A percentile compares a stretch with the other conserved stretches of the same genome.
These are phyloP conservation scores for Meteorus sp. DNA, from an alignment of 1,140 invertebrate genomes.

Conservation along the genomic window DNA sequence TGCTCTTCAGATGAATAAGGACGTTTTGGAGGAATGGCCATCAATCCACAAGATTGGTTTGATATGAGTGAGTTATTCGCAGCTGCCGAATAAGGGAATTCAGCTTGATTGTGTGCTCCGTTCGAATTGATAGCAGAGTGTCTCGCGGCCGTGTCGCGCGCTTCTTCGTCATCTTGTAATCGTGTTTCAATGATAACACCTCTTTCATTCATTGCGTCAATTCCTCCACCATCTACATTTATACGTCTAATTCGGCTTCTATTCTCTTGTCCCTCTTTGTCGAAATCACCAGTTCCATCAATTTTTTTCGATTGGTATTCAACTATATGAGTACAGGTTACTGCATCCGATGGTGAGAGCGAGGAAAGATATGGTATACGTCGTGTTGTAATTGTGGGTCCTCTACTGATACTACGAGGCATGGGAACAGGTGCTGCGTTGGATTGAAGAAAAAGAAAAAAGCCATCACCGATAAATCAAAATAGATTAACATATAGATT, in stretches of 20 bases:
- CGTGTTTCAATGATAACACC: too few species aligned
- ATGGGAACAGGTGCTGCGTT: slow-evolving; percentile 41
- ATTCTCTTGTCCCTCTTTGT: too few species aligned
- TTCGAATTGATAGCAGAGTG: too few species aligned
- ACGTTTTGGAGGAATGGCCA: slow-evolving; percentile 48
- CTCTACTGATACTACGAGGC: slow-evolving; percentile 35
- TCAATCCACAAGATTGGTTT: slow-evolving; percentile 32
- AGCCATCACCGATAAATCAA: slow-evolving; percentile 25
- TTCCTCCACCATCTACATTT: too few species aligned
- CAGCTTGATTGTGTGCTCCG: not conserved
- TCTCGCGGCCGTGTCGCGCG: too few species aligned
- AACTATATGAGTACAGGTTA: not conserved
- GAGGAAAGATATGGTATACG: slow-evolving; percentile 19
- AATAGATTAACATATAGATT: not conserved
- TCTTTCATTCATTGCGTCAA: too few species aligned
- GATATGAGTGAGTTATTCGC: slow-evolving; percentile 1
- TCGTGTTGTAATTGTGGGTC: slow-evolving; percentile 24
- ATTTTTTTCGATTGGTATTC: not conserved
- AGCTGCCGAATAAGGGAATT: not conserved
- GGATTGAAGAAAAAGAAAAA: slow-evolving; percentile 31
- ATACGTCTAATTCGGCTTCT: too few species aligned
- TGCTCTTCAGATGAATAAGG: slow-evolving; percentile 28
- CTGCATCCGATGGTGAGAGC: slow-evolving; percentile 6
- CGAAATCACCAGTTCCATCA: too few species aligned
- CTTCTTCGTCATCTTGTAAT: too few species aligned